phyloP scores from a whole-genome alignment of 2,888 invertebrate genomes.

The Cephus sareptanus region DNA sequence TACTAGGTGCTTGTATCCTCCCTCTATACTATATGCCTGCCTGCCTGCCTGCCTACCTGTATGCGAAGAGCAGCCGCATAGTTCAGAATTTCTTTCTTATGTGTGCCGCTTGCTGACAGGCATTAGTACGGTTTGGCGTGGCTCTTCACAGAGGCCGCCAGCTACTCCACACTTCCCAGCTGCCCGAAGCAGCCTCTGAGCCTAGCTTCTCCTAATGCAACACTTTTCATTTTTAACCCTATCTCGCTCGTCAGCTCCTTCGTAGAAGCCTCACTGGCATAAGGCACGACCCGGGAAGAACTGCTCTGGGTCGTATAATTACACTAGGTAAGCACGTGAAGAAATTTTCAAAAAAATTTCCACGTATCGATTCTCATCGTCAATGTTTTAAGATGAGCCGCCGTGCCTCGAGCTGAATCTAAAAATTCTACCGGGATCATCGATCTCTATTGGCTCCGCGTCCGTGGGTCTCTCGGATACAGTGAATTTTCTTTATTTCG shows the following conservation, averaged over 20 bases:
- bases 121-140: constrained; percentile 27
- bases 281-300: background rate
- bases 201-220: background rate
- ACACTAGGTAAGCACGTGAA: background rate
- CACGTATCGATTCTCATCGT: background rate
- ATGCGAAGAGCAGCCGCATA: constrained; percentile 38
- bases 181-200: background rate
- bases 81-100: constrained; percentile 38
- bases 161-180: constrained; percentile 23
- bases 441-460: background rate
- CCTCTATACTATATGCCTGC: constrained; percentile 10
- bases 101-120: constrained; percentile 31
- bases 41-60: constrained; percentile 9
- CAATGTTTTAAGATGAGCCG: background rate
- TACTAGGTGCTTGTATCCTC: constrained; percentile 42
- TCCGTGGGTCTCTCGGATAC: background rate
- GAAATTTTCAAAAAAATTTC: no score
- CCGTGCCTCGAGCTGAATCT: background rate
- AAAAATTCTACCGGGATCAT: background rate
- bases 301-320: background rate
- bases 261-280: background rate
- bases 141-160: constrained; percentile 40
- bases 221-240: constrained; percentile 9
- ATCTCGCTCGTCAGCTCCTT: background rate
- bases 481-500: background rate